Evolutionary conservation across 2,113 vertebrate species (phyloP).

Genomic region (Dicerorhinus sumatrensis): DNA sequence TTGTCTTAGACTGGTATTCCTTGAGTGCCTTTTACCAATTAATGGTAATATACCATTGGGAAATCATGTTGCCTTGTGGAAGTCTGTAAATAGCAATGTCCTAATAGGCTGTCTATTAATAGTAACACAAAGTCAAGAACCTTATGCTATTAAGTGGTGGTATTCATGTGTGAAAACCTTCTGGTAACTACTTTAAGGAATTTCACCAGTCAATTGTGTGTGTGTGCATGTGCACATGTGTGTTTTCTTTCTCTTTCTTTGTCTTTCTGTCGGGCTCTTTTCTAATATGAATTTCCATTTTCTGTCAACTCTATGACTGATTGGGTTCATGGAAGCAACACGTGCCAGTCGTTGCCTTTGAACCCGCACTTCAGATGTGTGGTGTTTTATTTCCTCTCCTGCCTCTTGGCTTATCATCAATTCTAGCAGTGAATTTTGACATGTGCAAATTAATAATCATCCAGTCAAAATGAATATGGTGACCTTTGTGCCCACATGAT

Average conservation of each 20-base stretch:
- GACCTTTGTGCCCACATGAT: constrained; percentile 52
- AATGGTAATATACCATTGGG: constrained; percentile 77
- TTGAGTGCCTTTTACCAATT: constrained; percentile 71
- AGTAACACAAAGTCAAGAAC: constrained; percentile 42
- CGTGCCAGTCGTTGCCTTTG: constrained; percentile 67
- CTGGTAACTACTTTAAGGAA: constrained; percentile 46
- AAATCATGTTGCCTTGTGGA: constrained; percentile 73
- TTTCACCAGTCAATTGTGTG: not conserved
- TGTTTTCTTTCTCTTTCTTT: not conserved
- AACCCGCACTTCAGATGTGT: constrained; percentile 55
- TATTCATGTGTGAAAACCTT: constrained; percentile 62
- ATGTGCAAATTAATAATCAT: constrained; percentile 82
- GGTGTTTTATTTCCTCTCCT: constrained; percentile 64
- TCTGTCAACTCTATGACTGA: constrained; percentile 64
- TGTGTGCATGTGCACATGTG: fast-evolving
- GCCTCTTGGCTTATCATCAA: constrained; percentile 72
- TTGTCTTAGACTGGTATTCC: constrained; percentile 75
- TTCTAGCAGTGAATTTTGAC: constrained; percentile 78
- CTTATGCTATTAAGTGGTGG: constrained; percentile 56
- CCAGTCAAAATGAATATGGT: constrained; percentile 73
- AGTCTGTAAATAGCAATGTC: constrained; percentile 70
- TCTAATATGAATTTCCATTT: constrained; percentile 63
- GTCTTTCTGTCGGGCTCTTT: constrained; percentile 26
- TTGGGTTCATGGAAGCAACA: constrained; percentile 69
- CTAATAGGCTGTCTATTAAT: constrained; percentile 75